phyloP scores from a whole-genome alignment of 1,140 invertebrate genomes.

The Polyergus mexicanus region DNA sequence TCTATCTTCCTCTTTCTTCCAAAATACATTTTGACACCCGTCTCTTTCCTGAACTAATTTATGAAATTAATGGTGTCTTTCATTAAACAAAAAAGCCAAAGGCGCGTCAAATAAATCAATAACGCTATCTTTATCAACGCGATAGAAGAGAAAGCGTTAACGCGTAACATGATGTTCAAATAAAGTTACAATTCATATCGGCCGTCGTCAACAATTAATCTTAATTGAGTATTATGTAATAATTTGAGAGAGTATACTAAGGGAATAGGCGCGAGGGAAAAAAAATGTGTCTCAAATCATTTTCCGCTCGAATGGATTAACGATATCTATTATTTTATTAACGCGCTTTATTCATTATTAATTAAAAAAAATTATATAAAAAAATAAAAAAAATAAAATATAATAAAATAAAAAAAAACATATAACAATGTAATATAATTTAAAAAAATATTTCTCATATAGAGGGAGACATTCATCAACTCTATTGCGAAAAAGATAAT shows the following conservation, averaged over 20 bases:
- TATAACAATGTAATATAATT: no score
- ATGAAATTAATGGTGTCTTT: slow-evolving; percentile 20
- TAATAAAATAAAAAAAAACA: no score
- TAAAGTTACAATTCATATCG: slow-evolving; percentile 12
- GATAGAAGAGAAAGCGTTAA: background rate
- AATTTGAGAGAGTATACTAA: background rate
- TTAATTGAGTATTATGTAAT: slow-evolving; percentile 22
- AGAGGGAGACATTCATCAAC: no score
- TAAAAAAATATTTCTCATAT: no score
- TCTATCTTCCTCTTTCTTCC: no score
- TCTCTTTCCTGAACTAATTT: slow-evolving; percentile 15
- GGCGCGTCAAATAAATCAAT: slow-evolving; percentile 17
- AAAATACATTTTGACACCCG: background rate
- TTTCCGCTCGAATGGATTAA: background rate
- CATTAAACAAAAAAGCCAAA: slow-evolving; percentile 15
- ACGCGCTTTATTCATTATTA: no score
- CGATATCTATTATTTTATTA: background rate
- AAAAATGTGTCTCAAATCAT: background rate
- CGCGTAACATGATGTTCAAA: background rate
- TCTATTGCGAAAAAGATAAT: no score
- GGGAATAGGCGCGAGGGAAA: background rate
- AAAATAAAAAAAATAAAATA: no score
- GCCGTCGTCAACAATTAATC: slow-evolving; percentile 18
- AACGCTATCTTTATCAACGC: slow-evolving; percentile 25
- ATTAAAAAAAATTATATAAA: no score